phyloP scores from a whole-genome alignment of 2,888 invertebrate species.

The Pterostichus madidus region DNA sequence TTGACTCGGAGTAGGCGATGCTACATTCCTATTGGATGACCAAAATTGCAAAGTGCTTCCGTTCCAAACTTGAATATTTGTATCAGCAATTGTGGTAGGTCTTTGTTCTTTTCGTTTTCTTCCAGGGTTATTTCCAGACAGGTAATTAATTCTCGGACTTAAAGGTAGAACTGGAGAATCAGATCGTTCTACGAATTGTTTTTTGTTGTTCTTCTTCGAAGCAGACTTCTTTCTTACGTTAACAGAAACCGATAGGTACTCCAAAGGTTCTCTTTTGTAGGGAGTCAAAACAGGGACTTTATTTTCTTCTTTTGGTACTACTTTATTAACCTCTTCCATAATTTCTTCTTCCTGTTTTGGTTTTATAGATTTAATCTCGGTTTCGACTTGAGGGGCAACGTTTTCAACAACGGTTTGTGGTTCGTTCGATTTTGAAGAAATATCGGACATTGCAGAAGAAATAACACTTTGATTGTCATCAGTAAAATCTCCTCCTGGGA shows the following conservation, averaged over 20 bases:
- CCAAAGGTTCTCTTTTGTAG: slow-evolving; percentile 86
- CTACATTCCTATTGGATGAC: slow-evolving; percentile 78
- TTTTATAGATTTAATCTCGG: slow-evolving; percentile 73
- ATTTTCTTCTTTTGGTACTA: slow-evolving; percentile 56
- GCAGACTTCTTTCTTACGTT: slow-evolving; percentile 84
- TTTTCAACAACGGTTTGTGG: slow-evolving; percentile 81
- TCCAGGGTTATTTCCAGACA: slow-evolving; percentile 77
- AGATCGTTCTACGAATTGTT: slow-evolving; percentile 80
- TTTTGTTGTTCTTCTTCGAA: slow-evolving; percentile 82
- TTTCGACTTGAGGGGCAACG: slow-evolving; percentile 71
- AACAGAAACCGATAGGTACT: slow-evolving; percentile 84
- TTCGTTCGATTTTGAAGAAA: slow-evolving; percentile 85
- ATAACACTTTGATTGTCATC: slow-evolving; percentile 88
- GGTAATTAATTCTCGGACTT: slow-evolving; percentile 83
- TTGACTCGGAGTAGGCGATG: slow-evolving; percentile 81
- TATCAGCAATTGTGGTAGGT: slow-evolving; percentile 70
- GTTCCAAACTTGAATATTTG: slow-evolving; percentile 81
- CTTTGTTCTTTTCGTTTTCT: slow-evolving; percentile 79
- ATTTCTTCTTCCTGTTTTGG: slow-evolving; percentile 49
- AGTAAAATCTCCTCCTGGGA: slow-evolving; percentile 81
- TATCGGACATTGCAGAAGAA: slow-evolving; percentile 85
- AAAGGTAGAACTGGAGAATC: slow-evolving; percentile 85
- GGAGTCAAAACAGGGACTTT: slow-evolving; percentile 80
- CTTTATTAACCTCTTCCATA: slow-evolving; percentile 54
- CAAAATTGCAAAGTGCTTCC: slow-evolving; percentile 86